phyloP scores from a whole-genome alignment of 2,113 vertebrate species.

The Cryptomyrus ogoouensis region DNA sequence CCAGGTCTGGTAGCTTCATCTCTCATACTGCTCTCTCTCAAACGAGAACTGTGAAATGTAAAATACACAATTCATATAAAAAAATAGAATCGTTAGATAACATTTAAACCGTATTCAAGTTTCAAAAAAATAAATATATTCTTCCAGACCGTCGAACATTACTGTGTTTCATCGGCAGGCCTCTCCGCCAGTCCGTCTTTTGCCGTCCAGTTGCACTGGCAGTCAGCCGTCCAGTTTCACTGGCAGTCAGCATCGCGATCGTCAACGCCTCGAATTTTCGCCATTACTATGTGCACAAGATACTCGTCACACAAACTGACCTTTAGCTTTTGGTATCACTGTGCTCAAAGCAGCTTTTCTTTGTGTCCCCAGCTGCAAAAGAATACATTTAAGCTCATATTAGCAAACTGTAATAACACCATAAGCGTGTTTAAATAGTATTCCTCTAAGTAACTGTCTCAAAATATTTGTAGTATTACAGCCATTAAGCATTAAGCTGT shows the following conservation, averaged over 20 bases:
- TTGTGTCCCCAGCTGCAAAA: not conserved
- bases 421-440: conserved; percentile 9
- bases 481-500: conserved; percentile 22
- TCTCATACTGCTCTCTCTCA: conserved; percentile 12
- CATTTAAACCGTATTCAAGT: conserved; percentile 47
- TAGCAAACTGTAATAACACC: conserved; percentile 2
- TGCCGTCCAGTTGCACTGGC: not conserved
- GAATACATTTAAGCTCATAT: conserved; percentile 5
- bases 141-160: conserved; percentile 27
- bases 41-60: conserved; percentile 26
- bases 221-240: not conserved
- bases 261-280: not conserved
- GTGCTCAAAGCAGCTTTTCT: not conserved
- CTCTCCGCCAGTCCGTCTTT: not conserved
- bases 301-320: conserved; percentile 6
- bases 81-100: conserved; percentile 47
- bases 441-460: conserved; percentile 4
- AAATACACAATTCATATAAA: conserved; percentile 36
- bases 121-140: conserved; percentile 49
- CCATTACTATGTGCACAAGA: conserved; percentile 30
- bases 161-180: conserved; percentile 9
- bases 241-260: not conserved
- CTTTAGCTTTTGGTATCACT: not conserved
- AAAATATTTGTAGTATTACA: conserved; percentile 5
- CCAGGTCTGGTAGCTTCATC: conserved; percentile 13